Evolutionary conservation across 2,888 invertebrate genomes (phyloP), one percentile per base, ranked within the genome.

Genomic region (Rutpela maculata): DNA sequence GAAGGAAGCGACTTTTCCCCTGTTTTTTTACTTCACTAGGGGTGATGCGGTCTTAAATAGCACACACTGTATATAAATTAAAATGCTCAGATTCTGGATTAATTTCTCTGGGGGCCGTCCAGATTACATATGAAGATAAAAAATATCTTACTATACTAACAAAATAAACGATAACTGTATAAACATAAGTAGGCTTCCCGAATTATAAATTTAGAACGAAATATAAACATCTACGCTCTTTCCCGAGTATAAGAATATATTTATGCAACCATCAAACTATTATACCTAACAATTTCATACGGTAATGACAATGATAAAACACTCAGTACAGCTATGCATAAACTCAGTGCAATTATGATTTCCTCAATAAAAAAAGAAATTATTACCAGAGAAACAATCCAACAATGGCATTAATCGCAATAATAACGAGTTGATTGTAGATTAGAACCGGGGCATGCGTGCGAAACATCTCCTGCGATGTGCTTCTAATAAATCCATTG

Each of bases 381-480:
- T 50, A 50, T 50, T 50, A 15, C 15, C 50, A 50, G n/a, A 50
- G 15, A 50, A n/a, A n/a, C 15, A 50, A 50, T 15, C 50, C n/a
- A 50, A 7, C 50, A 50, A 50, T n/a, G n/a, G 5, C 50, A 50
- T 6, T 50, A 50, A 50, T 50, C 50, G 50, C 50, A 50, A n/a
- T n/a, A 50, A 50, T n/a, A 50, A 18, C 17, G 17, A 31, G 17
- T 11, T 18, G 35, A 35, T 35, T n/a, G 38, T 38, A 17, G 38
- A 66, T 63, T 38, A 57, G 18, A 66, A 22, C 12, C 12, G 2
- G 59, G 57, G 66, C 66, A 66, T 73, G 73, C 73, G 73, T 66
- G 18, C 17, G 55, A 7, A n/a, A 12, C 18, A 66, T 26, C 31
- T 4, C n/a, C 65, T 6, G 19, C 65, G 56, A 38, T 56, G 18